Conservation (phyloP, 2,113 vertebrate genomes). For the Aspiorhynchus laticeps region DNA sequence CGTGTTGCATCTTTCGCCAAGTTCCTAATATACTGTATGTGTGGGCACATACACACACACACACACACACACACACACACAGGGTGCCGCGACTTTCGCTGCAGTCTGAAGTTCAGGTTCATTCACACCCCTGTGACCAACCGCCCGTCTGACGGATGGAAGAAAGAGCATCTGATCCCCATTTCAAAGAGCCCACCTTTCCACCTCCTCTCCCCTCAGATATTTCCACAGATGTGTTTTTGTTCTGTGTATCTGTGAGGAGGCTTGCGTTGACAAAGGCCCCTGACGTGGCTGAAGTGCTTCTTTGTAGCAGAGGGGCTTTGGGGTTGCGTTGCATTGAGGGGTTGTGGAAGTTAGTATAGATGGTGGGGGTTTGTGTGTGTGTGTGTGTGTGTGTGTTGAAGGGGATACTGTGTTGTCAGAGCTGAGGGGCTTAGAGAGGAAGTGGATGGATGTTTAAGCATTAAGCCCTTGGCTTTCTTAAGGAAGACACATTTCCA, state of each 20-base stretch:
- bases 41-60: neutral
- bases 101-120: constrained; percentile 4
- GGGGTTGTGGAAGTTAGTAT: constrained; percentile 22
- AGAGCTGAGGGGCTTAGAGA: constrained; percentile 53
- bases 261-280: constrained; percentile 27
- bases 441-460: constrained; percentile 54
- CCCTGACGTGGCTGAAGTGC: constrained; percentile 41
- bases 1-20: neutral
- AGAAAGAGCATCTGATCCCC: constrained; percentile 32
- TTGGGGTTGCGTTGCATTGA: constrained; percentile 12
- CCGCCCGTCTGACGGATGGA: neutral
- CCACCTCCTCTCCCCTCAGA: neutral
- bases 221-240: constrained; percentile 49
- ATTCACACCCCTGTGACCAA: constrained; percentile 3
- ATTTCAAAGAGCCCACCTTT: constrained; percentile 30
- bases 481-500: constrained; percentile 16
- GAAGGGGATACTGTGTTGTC: constrained; percentile 45
- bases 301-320: constrained; percentile 37
- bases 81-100: neutral
- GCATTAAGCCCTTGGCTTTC: constrained; percentile 26
- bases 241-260: constrained; percentile 43
- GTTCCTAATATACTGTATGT: neutral
- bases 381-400: neutral
- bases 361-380: constrained; percentile 4
- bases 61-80: neutral